Base-by-base conservation (phyloP, 1,140 invertebrate genomes). In the Gonioctena quinquepunctata region DNA sequence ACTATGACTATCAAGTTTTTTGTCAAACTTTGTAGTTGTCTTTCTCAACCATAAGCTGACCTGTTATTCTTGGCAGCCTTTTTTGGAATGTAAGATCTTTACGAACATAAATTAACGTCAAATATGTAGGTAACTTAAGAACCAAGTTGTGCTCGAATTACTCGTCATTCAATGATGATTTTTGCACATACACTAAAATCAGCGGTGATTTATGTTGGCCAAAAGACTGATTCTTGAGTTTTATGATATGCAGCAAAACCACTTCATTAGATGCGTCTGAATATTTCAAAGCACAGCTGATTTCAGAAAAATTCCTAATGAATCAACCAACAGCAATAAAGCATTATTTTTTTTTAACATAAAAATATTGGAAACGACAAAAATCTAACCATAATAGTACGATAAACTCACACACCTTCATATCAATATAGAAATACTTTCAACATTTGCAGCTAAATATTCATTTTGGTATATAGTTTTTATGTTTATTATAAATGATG, bases 401-500 rank as follows among this genome's bases (percentile, higher is more conserved):
- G 75, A 77, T 72, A 74, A 81, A 80, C 72, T 76, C 68, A 69
- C 78, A 78, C 71, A 77, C 75, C 76, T 69, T 77, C 70, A 74
- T 42, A 42, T 42, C 33, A 8, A 42, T 13, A 42, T n/a, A 42
- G 33, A 7, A 42, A 2, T 76, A 81, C 74, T 78, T 79, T 80
- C 70, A 81, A 81, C 76, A 78, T 80, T 72, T 77, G 70, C 76
- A 73, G 75, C 74, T 81, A 78, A 77, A 72, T 74, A 76, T 74
- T 71, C 52, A 74, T 72, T 77, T 77, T 69, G 67, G 66, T 75
- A 77, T 71, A 76, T 78, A 78, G 73, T 75, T 75, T 76, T 75
- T 76, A 76, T 76, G 73, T 70, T 78, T 76, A 73, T 77, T 80
- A 79, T 79, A 77, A 81, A 79, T 82, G 74, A 77, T 80, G 81